A percentile compares a stretch with the other conserved stretches of the same genome.
Evolutionary conservation across 2,797 vertebrate species (phyloP).

Genomic region (Phrynocephalus vlangalii): DNA sequence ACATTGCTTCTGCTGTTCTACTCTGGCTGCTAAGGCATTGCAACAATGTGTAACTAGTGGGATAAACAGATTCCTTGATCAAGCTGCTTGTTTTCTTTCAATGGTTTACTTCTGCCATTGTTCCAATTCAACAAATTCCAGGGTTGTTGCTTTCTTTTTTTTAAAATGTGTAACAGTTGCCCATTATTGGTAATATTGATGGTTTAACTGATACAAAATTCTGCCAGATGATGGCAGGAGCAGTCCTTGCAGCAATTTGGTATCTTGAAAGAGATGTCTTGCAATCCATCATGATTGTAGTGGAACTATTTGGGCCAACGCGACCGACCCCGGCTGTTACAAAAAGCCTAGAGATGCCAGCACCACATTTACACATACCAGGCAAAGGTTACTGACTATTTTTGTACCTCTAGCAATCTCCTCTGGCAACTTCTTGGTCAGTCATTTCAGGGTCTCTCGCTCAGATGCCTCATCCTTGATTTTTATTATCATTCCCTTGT

Average conservation of each 20-base stretch:
- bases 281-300: neutral
- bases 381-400: conserved; percentile 52
- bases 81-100: neutral
- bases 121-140: neutral
- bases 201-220: neutral
- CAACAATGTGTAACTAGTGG: neutral
- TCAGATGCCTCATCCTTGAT: neutral
- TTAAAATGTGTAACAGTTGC: neutral
- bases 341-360: conserved; percentile 35
- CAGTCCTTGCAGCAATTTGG: neutral
- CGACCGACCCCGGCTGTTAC: neutral
- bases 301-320: conserved; percentile 41
- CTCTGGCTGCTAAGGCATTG: neutral
- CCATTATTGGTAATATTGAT: no score
- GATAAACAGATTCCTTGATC: neutral
- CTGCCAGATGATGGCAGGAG: conserved; percentile 1
- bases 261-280: neutral
- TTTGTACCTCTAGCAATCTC: conserved; percentile 52
- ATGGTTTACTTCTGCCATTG: neutral
- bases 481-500: conserved; percentile 36
- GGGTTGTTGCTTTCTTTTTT: neutral
- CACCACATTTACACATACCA: conserved; percentile 10
- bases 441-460: neutral
- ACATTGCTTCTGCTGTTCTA: neutral
- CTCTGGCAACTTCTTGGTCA: conserved; percentile 5